These are phyloP conservation scores for Passer montanus DNA, from an alignment of 2,113 vertebrate species.

Conservation along the genomic window DNA sequence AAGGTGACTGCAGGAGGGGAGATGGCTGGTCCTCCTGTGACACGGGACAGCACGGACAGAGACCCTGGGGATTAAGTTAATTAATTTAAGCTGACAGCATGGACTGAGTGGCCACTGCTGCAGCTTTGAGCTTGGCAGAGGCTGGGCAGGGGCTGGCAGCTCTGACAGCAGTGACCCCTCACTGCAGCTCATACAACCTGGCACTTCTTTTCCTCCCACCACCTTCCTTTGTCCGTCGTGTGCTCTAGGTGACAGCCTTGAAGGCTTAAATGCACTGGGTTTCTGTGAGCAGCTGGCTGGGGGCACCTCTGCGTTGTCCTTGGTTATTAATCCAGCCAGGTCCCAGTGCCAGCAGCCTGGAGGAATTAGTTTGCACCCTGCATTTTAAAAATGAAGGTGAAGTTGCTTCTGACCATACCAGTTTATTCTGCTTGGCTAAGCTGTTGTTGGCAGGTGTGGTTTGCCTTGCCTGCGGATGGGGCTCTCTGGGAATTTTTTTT, in stretches of 20 bases:
- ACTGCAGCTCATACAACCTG: fast-evolving
- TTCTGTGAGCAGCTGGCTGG: neutral
- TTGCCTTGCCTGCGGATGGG: neutral
- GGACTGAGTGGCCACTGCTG: neutral
- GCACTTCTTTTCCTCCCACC: neutral
- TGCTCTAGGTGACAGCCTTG: neutral
- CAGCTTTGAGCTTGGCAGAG: neutral
- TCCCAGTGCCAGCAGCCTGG: neutral
- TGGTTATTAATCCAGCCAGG: neutral
- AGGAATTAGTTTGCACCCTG: neutral
- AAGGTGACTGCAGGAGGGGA: neutral
- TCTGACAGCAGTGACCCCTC: neutral
- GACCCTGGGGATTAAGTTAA: neutral
- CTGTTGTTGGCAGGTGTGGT: fast-evolving
- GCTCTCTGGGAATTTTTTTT: neutral
- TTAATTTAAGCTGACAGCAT: neutral
- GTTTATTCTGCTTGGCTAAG: neutral
- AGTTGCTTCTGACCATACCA: neutral
- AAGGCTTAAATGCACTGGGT: fast-evolving
- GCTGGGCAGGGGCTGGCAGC: neutral
- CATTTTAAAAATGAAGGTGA: neutral
- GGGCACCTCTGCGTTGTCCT: neutral
- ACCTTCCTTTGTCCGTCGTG: neutral
- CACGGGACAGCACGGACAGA: fast-evolving
- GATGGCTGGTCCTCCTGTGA: fast-evolving